A percentile compares a stretch with the other conserved stretches of the same genome.
Evolutionary conservation across 2,888 invertebrate species (phyloP).

Genomic region (Campoplex capitator): DNA sequence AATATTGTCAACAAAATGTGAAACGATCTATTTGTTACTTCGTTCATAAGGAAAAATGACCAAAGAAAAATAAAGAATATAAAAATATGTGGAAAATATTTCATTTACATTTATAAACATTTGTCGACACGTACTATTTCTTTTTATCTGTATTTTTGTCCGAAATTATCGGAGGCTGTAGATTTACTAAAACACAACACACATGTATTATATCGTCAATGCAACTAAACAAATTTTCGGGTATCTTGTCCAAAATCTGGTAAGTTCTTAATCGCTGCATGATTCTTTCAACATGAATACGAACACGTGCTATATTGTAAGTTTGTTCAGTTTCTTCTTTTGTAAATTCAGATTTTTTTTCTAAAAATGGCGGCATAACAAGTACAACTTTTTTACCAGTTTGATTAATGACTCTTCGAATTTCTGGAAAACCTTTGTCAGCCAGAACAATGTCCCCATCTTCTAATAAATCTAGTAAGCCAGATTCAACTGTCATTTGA

Average conservation of each 20-base stretch:
- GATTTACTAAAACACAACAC: constrained; percentile 55
- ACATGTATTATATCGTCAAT: constrained; percentile 56
- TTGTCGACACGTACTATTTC: neutral
- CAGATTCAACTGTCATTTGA: constrained; percentile 60
- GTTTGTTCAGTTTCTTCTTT: constrained; percentile 50
- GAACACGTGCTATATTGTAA: neutral
- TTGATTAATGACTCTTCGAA: constrained; percentile 49
- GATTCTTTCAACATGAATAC: constrained; percentile 49
- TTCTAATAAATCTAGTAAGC: constrained; percentile 58
- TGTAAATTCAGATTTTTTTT: constrained; percentile 53
- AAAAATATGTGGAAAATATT: too few relatives aligned
- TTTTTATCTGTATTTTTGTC: constrained; percentile 18
- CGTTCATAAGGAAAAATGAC: too few relatives aligned
- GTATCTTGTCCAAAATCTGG: constrained; percentile 52
- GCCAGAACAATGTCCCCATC: constrained; percentile 60
- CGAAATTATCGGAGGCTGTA: constrained; percentile 50
- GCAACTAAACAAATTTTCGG: constrained; percentile 49
- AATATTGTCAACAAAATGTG: too few relatives aligned
- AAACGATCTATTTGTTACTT: too few relatives aligned
- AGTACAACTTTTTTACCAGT: constrained; percentile 60
- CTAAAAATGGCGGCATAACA: constrained; percentile 57
- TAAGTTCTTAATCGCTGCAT: constrained; percentile 47
- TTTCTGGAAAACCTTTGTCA: constrained; percentile 66
- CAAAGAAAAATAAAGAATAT: too few relatives aligned
- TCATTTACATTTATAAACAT: too few relatives aligned